Conservation (phyloP, 2,888 invertebrate species). For the Coremacera marginata region DNA sequence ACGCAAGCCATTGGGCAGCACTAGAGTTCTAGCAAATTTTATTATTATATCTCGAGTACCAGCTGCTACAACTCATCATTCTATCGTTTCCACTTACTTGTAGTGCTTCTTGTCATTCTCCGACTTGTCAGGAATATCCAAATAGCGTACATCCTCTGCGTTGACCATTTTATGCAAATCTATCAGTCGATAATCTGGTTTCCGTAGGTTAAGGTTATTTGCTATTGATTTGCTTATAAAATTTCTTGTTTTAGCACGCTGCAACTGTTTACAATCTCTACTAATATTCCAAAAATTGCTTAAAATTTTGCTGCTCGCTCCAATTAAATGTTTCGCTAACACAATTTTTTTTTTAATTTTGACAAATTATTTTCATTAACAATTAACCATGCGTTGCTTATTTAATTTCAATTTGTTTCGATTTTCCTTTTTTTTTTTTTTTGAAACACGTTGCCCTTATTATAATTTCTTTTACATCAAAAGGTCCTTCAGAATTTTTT, state of each 20-base stretch:
- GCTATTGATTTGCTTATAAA: not conserved
- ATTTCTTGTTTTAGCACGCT: slow-evolving; percentile 1
- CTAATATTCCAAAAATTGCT: not conserved
- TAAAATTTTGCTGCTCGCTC: slow-evolving; percentile 16
- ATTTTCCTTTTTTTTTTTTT: not conserved
- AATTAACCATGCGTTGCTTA: slow-evolving; percentile 15
- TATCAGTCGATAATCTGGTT: not conserved
- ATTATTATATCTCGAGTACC: not conserved
- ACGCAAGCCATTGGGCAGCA: slow-evolving; percentile 78
- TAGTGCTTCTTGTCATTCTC: slow-evolving; percentile 83
- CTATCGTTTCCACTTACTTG: slow-evolving; percentile 71
- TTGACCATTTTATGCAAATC: slow-evolving; percentile 44
- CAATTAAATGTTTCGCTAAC: slow-evolving; percentile 18
- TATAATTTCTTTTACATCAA: not conserved
- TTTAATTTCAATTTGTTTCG: slow-evolving; percentile 8
- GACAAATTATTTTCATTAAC: slow-evolving; percentile 14
- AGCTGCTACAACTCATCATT: not conserved
- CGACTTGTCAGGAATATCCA: slow-evolving; percentile 78
- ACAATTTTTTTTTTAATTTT: slow-evolving; percentile 28
- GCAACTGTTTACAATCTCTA: not conserved
- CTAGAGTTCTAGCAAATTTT: slow-evolving; percentile 71
- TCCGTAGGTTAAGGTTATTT: not conserved
- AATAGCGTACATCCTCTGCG: slow-evolving; percentile 56
- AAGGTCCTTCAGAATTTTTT: no score
- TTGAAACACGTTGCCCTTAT: not conserved